phyloP scores from a whole-genome alignment of 2,113 vertebrate genomes.

The Cyprinus carpio region DNA sequence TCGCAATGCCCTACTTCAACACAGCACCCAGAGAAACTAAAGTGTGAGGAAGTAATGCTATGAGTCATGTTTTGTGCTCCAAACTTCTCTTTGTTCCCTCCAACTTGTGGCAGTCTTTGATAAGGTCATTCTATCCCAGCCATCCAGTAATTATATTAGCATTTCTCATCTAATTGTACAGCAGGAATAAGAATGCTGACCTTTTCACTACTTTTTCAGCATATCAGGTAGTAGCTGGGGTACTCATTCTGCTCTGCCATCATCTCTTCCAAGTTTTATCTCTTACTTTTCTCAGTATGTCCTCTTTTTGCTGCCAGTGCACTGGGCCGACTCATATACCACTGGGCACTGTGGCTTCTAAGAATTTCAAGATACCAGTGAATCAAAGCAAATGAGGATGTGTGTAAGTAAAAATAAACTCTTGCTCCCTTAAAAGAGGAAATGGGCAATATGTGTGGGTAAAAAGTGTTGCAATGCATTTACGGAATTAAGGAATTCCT shows the following conservation, averaged over 20 bases:
- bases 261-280: constrained; percentile 47
- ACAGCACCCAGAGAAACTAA: constrained; percentile 7
- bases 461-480: constrained; percentile 12
- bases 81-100: constrained; percentile 51
- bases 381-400: constrained; percentile 32
- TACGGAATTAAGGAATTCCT: constrained; percentile 18
- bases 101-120: constrained; percentile 59
- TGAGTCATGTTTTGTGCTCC: constrained; percentile 48
- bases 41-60: constrained; percentile 25
- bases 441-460: constrained; percentile 35
- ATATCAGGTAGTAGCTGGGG: constrained; percentile 45
- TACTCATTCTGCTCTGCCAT: constrained; percentile 56
- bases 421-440: constrained; percentile 39
- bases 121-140: constrained; percentile 64
- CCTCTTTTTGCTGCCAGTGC: constrained; percentile 17
- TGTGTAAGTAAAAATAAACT: constrained; percentile 33
- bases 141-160: constrained; percentile 56
- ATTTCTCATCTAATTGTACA: constrained; percentile 62
- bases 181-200: constrained; percentile 62
- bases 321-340: background rate
- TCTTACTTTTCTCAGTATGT: constrained; percentile 42
- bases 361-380: constrained; percentile 19
- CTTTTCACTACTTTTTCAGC: constrained; percentile 61
- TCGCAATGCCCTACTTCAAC: background rate
- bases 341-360: constrained; percentile 1